phyloP scores from a whole-genome alignment of 1,140 invertebrate species.

The Semibalanus balanoides region DNA sequence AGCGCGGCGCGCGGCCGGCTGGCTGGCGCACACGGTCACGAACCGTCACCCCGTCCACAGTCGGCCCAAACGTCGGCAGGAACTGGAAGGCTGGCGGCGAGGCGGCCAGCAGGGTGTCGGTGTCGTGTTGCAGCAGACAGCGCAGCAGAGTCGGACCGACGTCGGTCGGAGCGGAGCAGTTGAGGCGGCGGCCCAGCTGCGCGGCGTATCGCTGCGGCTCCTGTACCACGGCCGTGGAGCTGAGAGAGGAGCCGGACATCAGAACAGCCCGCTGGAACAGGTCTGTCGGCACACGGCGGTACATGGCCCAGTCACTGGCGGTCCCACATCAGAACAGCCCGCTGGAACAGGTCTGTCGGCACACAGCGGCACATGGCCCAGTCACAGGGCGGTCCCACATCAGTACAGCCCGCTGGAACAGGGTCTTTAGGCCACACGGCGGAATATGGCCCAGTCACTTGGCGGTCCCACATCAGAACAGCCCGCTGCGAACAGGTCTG shows the following conservation, averaged over 20 bases:
- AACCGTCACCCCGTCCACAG: slow-evolving; percentile 67
- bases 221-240: slow-evolving; percentile 70
- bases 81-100: slow-evolving; percentile 29
- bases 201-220: slow-evolving; percentile 59
- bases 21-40: slow-evolving; percentile 35
- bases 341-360: slow-evolving; percentile 76
- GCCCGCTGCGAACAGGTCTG: slow-evolving; percentile 79
- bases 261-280: slow-evolving; percentile 82
- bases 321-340: slow-evolving; percentile 87
- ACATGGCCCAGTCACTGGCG: too few relatives aligned
- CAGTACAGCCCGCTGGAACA: slow-evolving; percentile 81
- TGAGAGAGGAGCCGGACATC: slow-evolving; percentile 84
- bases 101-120: slow-evolving; percentile 19
- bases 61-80: slow-evolving; percentile 57
- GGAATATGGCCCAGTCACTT: too few relatives aligned
- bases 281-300: too few relatives aligned
- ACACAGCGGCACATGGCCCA: too few relatives aligned
- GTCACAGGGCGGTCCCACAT: too few relatives aligned
- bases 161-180: slow-evolving; percentile 15
- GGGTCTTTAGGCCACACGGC: too few relatives aligned
- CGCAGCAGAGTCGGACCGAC: slow-evolving; percentile 16
- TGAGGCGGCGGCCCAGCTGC: slow-evolving; percentile 36
- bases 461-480: slow-evolving; percentile 87
- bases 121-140: slow-evolving; percentile 20
- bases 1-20: slow-evolving; percentile 22